Base-by-base conservation (phyloP, 2,888 invertebrate species). In the Melanotus villosus region DNA sequence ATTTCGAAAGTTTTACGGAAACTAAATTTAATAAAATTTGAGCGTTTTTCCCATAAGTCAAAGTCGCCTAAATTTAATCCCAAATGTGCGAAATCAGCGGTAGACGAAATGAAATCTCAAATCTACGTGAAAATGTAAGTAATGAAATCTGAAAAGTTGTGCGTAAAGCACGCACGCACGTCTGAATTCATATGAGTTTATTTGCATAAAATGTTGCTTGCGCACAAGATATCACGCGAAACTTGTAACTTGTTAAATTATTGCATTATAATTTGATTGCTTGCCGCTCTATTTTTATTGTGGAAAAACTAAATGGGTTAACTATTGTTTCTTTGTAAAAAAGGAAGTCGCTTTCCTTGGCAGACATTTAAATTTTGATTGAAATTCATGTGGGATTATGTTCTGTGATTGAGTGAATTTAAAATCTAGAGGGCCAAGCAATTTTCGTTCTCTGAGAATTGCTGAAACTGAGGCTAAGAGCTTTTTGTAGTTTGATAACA, bases 141-240 rank as follows among this genome's bases (percentile, higher is more conserved):
- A 71, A 71, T 71, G 71, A 71, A 71, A 71, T 68, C 57, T 59
- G 60, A 68, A 68, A 68, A 68, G 71, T 68, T 65, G 68, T 68
- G 71, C 68, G 68, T 71, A 68, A 71, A 60, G 63, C 68, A 71
- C 65, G 65, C 71, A 68, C 71, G 60, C 68, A 59, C 54, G 50
- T 67, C 56, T 64, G 66, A 70, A 68, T 68, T 71, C 71, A 68
- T 71, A 71, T 52, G 65, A 58, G 68, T 47, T 45, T 60, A 68
- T 71, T 71, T 63, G 59, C 68, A 71, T 71, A 65, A 71, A 64
- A 65, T 57, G 70, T 68, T 21, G 62, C 65, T 56, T 54, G 60
- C 62, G 45, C 43, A 56, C 26, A 62, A 59, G 60, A 60, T 60
- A 66, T 65, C 65, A 70, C 65, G 70, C 65, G 43, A 70, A 59